These are phyloP conservation scores for Drosophila dives DNA, from an alignment of 2,888 invertebrate genomes.

Conservation along the genomic window DNA sequence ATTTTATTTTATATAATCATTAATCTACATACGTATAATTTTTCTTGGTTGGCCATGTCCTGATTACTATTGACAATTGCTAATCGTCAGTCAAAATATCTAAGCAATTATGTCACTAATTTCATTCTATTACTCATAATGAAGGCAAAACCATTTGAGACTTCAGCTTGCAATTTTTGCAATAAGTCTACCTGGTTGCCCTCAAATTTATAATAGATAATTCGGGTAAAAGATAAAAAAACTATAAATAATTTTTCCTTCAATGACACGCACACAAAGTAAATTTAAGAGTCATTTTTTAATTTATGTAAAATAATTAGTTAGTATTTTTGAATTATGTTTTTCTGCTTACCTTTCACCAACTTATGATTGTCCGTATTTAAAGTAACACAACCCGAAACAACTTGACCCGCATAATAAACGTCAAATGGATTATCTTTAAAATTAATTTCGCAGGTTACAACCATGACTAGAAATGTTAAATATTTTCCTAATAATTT, in stretches of 20 bases:
- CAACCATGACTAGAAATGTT: conserved; percentile 59
- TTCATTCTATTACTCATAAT: not conserved
- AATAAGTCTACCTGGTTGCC: not conserved
- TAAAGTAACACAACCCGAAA: conserved; percentile 70
- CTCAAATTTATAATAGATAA: conserved; percentile 3
- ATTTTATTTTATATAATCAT: no score
- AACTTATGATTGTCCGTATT: conserved; percentile 65
- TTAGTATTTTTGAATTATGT: not conserved
- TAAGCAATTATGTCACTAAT: not conserved
- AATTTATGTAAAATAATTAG: not conserved
- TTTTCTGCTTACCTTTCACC: conserved; percentile 56
- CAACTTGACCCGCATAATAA: conserved; percentile 81
- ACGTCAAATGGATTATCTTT: conserved; percentile 77
- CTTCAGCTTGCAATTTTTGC: not conserved
- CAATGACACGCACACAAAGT: not conserved
- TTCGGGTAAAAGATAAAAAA: conserved; percentile 5
- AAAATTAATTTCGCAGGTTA: conserved; percentile 79
- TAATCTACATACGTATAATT: no score
- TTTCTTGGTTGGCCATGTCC: not conserved
- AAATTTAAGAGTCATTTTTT: not conserved
- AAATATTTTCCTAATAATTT: not conserved
- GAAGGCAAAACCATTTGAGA: not conserved
- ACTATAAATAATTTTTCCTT: conserved; percentile 41
- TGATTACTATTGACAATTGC: no score
- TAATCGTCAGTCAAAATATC: not conserved